Conservation (phyloP, 2,797 vertebrate species). For the Adelosebastes latens region DNA sequence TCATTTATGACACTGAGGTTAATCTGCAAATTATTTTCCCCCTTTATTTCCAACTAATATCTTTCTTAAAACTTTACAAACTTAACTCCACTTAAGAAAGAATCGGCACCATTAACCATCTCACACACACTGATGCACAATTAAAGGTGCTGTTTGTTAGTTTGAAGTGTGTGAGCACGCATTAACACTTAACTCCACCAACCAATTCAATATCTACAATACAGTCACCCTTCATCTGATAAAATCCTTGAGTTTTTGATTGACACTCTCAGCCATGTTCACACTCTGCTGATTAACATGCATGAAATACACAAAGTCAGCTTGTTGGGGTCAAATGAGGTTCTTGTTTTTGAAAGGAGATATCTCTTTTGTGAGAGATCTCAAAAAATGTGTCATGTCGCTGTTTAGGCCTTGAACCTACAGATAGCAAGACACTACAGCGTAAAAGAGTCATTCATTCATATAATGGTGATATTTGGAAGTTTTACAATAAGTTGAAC, state of each 20-base stretch:
- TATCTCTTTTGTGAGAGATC: neutral
- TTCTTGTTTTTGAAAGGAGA: neutral
- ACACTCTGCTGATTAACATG: constrained; percentile 3
- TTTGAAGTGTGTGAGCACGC: neutral
- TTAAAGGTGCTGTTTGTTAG: neutral
- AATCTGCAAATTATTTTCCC: neutral
- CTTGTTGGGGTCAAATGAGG: constrained; percentile 4
- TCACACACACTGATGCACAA: neutral
- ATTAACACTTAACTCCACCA: neutral
- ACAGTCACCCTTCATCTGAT: neutral
- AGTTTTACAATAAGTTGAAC: neutral
- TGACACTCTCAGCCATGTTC: constrained; percentile 15
- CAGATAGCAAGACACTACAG: neutral
- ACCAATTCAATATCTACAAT: constrained; percentile 18
- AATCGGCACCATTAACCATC: neutral
- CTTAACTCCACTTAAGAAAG: neutral
- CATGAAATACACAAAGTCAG: neutral
- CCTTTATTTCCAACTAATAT: neutral
- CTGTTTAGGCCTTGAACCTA: constrained; percentile 1
- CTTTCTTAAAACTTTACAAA: neutral
- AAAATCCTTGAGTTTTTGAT: constrained; percentile 39
- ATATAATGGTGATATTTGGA: neutral
- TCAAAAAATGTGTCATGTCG: neutral
- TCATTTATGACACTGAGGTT: neutral
- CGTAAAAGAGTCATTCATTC: neutral